phyloP scores from a whole-genome alignment of 2,113 vertebrate genomes.

The Amblyopsis rosae region DNA sequence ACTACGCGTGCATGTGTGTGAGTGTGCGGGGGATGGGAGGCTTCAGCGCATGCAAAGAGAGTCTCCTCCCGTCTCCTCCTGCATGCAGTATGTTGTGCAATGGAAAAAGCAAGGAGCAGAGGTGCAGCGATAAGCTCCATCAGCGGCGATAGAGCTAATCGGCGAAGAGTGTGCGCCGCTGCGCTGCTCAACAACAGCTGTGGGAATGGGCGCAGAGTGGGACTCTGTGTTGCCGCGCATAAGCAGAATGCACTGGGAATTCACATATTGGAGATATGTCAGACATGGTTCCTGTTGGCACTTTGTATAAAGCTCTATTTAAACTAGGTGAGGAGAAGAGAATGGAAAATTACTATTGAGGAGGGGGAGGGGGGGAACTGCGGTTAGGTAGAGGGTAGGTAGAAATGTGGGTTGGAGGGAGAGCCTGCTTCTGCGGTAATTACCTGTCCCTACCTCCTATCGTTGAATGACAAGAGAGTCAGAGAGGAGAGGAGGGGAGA shows the following conservation, averaged over 20 bases:
- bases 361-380: too few species aligned
- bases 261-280: neutral
- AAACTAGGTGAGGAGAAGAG: slow-evolving; percentile 25
- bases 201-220: slow-evolving; percentile 20
- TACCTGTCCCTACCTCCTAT: slow-evolving; percentile 35
- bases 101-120: slow-evolving; percentile 44
- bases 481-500: neutral
- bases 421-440: slow-evolving; percentile 32
- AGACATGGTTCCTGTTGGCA: slow-evolving; percentile 7
- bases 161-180: slow-evolving; percentile 64
- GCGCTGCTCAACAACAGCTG: slow-evolving; percentile 58
- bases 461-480: slow-evolving; percentile 25
- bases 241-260: neutral
- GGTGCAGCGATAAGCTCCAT: slow-evolving; percentile 58
- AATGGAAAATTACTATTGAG: slow-evolving; percentile 39
- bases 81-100: slow-evolving; percentile 46
- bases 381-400: slow-evolving; percentile 33
- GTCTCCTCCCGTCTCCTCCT: neutral
- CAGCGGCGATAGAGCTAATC: slow-evolving; percentile 68
- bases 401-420: slow-evolving; percentile 20
- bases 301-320: neutral
- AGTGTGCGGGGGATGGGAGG: too few species aligned
- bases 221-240: neutral
- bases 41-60: neutral
- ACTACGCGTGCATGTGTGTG: neutral